Conservation (phyloP, 2,888 invertebrate species). For the Biston stratarius region DNA sequence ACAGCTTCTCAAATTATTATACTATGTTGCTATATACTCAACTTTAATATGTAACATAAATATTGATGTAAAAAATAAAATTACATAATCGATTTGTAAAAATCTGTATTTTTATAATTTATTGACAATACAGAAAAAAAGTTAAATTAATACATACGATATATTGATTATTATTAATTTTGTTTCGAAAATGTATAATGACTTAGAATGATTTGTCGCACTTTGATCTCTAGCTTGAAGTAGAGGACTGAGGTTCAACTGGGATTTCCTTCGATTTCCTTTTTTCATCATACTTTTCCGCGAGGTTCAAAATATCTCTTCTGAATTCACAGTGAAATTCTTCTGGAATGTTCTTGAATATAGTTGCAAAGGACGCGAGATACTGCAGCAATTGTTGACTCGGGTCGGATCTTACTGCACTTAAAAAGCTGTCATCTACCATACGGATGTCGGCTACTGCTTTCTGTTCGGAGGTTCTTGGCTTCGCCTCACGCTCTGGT, state of each 20-base stretch:
- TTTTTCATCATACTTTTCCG: neutral
- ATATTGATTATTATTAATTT: too few species aligned
- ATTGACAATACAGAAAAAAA: too few species aligned
- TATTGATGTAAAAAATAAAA: too few species aligned
- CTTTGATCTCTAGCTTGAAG: neutral
- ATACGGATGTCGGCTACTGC: neutral
- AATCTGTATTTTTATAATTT: too few species aligned
- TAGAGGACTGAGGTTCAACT: neutral
- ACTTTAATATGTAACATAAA: too few species aligned
- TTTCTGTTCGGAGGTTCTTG: neutral
- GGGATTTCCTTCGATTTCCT: neutral
- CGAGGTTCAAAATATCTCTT: neutral
- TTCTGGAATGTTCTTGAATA: constrained; percentile 6
- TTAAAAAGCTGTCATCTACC: neutral
- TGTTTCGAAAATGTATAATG: too few species aligned
- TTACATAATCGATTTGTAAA: too few species aligned
- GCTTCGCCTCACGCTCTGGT: neutral
- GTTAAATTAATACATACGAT: too few species aligned
- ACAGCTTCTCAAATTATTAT: too few species aligned
- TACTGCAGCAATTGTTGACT: constrained; percentile 1
- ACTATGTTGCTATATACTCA: too few species aligned
- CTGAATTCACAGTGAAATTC: neutral
- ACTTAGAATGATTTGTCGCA: neutral
- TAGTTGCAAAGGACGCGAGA: neutral
- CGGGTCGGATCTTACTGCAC: neutral